Base-by-base conservation (phyloP, 1,140 invertebrate genomes). In the Pseudomyrmex gracilis region DNA sequence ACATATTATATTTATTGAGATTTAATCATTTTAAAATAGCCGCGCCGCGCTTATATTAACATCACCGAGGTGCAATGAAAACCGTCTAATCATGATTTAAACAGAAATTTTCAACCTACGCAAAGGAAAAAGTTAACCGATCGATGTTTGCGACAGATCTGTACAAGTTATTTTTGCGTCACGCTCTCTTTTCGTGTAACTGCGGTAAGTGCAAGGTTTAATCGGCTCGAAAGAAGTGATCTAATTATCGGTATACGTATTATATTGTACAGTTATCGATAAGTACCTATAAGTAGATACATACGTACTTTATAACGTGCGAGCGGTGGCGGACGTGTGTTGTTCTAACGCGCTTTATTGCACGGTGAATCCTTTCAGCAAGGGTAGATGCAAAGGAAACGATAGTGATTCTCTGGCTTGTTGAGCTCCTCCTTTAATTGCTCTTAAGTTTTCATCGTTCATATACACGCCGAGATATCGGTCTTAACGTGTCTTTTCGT, bases 371-470 rank as follows among this genome's bases (percentile, higher is more conserved):
- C 91, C 89, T 91, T 90, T 90, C 89, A 87, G 86, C 89, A 15
- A 45, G 83, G 85, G 73, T 90, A 93, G 92, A 94, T 94, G 74
- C 88, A 93, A 90, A 93, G 91, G 92, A 94, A 93, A 92, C 90
- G 92, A 93, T 93, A 94, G 90, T 84, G 92, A 92, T 91, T 92
- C 34, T 34, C 87, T 82, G 76, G 91, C 92, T 94, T 93, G 91
- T 92, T 93, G 91, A 80, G 80, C 91, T 93, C 89, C 92, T 93
- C 90, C 90, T 92, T 90, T 92, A 93, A 92, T 93, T 93, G 91
- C 90, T 89, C 85, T 89, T 86, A 89, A 85, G 85, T 92, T 92
- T 93, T 93, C 90, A 92, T 91, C 91, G 91, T 90, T 82, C 82
- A 87, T 91, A 83, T 85, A 88, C 84, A 87, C 84, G 80, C 61